phyloP scores from a whole-genome alignment of 2,113 vertebrate genomes.

The Phylloscopus trochilus region DNA sequence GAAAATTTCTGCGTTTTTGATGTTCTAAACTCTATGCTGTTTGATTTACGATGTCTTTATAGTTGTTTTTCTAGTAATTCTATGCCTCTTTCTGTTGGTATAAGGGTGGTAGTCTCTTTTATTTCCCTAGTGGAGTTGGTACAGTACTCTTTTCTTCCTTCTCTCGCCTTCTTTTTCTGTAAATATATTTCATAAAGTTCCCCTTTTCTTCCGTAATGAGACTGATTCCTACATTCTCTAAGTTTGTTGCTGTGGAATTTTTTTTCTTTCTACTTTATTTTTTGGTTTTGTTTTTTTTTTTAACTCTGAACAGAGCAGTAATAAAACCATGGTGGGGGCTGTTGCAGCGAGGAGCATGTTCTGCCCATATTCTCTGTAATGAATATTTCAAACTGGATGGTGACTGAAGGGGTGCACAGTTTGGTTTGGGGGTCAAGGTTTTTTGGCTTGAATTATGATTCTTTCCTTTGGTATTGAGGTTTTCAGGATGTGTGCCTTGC shows the following conservation, averaged over 20 bases:
- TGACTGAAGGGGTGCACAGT: not conserved
- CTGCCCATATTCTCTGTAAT: not conserved
- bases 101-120: constrained; percentile 61
- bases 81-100: constrained; percentile 67
- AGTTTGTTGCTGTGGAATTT: not conserved
- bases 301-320: not conserved
- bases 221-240: not conserved
- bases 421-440: not conserved
- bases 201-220: constrained; percentile 52
- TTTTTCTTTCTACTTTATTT: not conserved
- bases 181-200: constrained; percentile 58
- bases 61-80: constrained; percentile 79
- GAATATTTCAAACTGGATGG: not conserved
- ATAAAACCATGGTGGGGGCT: not conserved
- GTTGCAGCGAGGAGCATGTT: not conserved
- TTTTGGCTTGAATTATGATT: not conserved
- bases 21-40: constrained; percentile 84
- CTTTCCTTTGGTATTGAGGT: not conserved
- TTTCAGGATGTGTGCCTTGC: not conserved
- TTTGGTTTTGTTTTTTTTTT: not conserved
- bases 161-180: constrained; percentile 25
- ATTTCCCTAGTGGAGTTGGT: constrained; percentile 53
- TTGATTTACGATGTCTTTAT: constrained; percentile 81
- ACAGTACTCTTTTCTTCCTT: constrained; percentile 35
- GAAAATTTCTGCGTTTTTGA: constrained; percentile 82